Conservation (phyloP, 2,888 invertebrate genomes). For the Troides oblongomaculatus region DNA sequence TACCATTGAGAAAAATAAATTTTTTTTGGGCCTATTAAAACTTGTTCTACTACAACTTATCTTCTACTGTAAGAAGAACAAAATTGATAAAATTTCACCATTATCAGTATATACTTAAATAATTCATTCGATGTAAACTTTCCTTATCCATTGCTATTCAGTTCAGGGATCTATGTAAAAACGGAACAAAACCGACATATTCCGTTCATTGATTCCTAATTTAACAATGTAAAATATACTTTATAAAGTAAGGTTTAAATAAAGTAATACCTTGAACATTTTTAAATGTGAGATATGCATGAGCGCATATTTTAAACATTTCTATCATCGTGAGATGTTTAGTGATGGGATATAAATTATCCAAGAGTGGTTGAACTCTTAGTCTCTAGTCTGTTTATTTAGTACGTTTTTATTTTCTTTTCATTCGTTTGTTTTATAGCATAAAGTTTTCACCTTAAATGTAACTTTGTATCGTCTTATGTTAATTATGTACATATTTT, state of each 20-base stretch:
- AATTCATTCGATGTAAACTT: slow-evolving; percentile 19
- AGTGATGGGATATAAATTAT: slow-evolving; percentile 20
- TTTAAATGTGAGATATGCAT: not conserved
- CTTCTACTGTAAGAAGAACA: not conserved
- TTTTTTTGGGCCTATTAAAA: too few species aligned
- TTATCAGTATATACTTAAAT: slow-evolving; percentile 4
- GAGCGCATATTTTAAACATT: slow-evolving; percentile 13
- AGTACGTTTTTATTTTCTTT: too few species aligned
- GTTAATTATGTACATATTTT: too few species aligned
- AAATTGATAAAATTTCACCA: slow-evolving; percentile 4
- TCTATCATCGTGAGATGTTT: slow-evolving; percentile 27
- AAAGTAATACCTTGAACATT: not conserved
- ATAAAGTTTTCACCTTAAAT: too few species aligned
- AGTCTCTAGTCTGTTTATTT: not conserved
- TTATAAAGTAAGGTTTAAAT: not conserved
- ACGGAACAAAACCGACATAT: slow-evolving; percentile 4
- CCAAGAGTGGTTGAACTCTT: slow-evolving; percentile 19
- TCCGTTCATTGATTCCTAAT: not conserved
- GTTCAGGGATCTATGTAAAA: slow-evolving; percentile 26
- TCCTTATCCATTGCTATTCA: slow-evolving; percentile 27
- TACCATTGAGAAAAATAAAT: too few species aligned
- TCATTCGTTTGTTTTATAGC: too few species aligned
- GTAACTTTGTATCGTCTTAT: too few species aligned
- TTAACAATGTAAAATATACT: slow-evolving; percentile 4
- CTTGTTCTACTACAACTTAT: too few species aligned